Evolutionary conservation across 2,113 vertebrate genomes (phyloP).

Genomic region (Prionailurus viverrinus): DNA sequence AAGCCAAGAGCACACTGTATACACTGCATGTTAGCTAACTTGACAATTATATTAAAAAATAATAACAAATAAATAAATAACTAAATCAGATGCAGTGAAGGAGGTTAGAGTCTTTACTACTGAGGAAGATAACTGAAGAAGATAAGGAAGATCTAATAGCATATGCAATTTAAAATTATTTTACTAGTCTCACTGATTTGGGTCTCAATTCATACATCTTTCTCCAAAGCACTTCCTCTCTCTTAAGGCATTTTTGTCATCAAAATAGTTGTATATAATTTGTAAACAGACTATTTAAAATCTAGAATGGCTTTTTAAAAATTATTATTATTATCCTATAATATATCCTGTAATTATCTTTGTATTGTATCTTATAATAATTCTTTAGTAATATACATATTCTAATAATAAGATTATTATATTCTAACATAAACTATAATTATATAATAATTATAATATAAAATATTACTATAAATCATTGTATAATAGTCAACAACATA

Average conservation of each 20-base stretch:
- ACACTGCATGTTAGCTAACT: no score
- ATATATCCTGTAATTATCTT: not conserved
- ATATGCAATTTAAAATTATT: slow-evolving; percentile 68
- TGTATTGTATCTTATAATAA: slow-evolving; percentile 15
- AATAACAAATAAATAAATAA: no score
- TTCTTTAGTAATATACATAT: not conserved
- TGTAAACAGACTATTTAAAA: slow-evolving; percentile 37
- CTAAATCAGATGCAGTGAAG: not conserved
- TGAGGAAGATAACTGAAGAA: not conserved
- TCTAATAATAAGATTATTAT: not conserved
- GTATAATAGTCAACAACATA: not conserved
- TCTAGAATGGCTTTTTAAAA: slow-evolving; percentile 6
- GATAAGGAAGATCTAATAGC: not conserved
- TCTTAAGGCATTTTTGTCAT: slow-evolving; percentile 12
- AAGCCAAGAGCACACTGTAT: no score
- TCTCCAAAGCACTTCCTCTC: not conserved
- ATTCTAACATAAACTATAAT: not conserved
- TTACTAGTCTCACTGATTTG: slow-evolving; percentile 66
- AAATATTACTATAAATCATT: not conserved
- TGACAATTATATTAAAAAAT: no score
- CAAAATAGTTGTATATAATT: not conserved
- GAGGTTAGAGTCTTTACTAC: not conserved
- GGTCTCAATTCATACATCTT: not conserved
- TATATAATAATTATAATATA: slow-evolving; percentile 23
- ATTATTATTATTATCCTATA: not conserved